Conservation (phyloP, 64 coral and sea anemone species). For the Montipora foliosa region DNA sequence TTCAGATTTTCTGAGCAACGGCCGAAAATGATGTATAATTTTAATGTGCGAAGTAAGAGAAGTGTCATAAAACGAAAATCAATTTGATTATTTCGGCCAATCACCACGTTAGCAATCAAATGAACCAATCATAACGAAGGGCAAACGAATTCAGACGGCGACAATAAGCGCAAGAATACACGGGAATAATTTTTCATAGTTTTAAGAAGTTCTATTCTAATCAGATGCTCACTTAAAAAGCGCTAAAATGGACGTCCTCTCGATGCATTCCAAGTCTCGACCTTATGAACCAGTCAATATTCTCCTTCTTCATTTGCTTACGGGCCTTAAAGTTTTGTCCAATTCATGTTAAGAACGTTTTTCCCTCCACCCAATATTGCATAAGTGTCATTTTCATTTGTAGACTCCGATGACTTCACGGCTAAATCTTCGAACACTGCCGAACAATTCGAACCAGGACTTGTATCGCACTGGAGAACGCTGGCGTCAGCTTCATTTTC, state of each 20-base stretch:
- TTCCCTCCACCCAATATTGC: neutral
- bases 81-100: too few relatives aligned
- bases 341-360: slow-evolving; percentile 30
- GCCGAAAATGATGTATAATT: too few relatives aligned
- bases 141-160: too few relatives aligned
- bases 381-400: neutral
- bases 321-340: neutral
- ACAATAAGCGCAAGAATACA: too few relatives aligned
- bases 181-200: too few relatives aligned
- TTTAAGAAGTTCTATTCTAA: too few relatives aligned
- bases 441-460: neutral
- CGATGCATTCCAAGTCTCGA: neutral
- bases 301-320: neutral
- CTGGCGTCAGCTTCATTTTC: neutral
- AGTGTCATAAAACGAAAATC: too few relatives aligned
- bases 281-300: neutral
- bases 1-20: too few relatives aligned
- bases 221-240: too few relatives aligned
- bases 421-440: neutral
- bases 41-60: too few relatives aligned
- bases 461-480: neutral
- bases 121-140: too few relatives aligned
- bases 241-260: neutral
- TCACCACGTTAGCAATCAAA: too few relatives aligned
- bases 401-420: neutral